These are phyloP conservation scores for Mythimna vitellina DNA, from an alignment of 2,888 invertebrate genomes.

Conservation along the genomic window DNA sequence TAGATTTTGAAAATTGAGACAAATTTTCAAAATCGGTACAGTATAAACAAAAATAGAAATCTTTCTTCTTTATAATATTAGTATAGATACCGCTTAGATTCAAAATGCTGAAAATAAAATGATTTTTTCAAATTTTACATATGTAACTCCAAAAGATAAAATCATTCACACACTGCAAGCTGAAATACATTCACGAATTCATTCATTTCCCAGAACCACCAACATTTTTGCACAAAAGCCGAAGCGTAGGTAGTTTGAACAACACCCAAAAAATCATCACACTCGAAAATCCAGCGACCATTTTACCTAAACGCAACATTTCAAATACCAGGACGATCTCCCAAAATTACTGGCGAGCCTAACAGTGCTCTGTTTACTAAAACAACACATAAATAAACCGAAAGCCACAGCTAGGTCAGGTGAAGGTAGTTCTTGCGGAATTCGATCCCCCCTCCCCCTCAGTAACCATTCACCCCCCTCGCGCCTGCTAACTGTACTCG, in stretches of 20 bases:
- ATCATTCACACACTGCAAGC: not conserved
- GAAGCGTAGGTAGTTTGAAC: not conserved
- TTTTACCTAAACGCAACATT: slow-evolving; percentile 19
- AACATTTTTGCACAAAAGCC: not conserved
- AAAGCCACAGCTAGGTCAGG: slow-evolving; percentile 79
- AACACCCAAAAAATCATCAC: not conserved
- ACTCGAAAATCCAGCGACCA: slow-evolving; percentile 4
- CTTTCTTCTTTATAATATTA: too few relatives aligned
- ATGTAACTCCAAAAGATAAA: not conserved
- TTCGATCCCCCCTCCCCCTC: slow-evolving; percentile 73
- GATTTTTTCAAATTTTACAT: not conserved
- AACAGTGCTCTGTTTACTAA: slow-evolving; percentile 64
- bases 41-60: too few relatives aligned
- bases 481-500: slow-evolving; percentile 59
- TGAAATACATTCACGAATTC: not conserved
- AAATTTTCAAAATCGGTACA: too few relatives aligned
- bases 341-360: slow-evolving; percentile 51
- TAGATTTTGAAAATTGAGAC: too few relatives aligned
- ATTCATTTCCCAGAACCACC: too few relatives aligned
- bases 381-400: slow-evolving; percentile 71
- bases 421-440: slow-evolving; percentile 83
- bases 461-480: slow-evolving; percentile 62
- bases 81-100: not conserved
- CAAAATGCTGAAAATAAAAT: not conserved
- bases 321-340: slow-evolving; percentile 44